These are phyloP conservation scores for Notoglanidium macrostoma DNA, from an alignment of 2,797 vertebrate species.

Conservation along the genomic window DNA sequence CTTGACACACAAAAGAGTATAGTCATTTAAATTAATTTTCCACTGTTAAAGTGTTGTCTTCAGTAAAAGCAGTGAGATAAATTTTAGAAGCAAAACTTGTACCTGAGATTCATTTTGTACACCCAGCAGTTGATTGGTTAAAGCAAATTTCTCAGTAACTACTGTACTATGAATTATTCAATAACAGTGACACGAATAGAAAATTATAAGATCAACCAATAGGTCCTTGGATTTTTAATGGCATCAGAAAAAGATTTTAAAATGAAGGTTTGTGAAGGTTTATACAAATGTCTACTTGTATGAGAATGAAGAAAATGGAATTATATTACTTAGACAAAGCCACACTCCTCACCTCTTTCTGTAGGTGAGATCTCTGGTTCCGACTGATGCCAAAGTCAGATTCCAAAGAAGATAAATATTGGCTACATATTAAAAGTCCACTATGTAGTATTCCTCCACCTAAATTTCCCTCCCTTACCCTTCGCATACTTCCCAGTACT, in stretches of 20 bases:
- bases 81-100: background rate
- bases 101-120: background rate
- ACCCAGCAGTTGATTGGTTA: background rate
- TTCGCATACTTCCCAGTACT: too few species aligned
- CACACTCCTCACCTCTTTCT: background rate
- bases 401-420: background rate
- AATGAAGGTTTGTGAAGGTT: too few species aligned
- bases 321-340: background rate
- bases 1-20: background rate
- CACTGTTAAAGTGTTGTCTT: background rate
- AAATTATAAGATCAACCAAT: background rate
- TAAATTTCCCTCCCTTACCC: too few species aligned
- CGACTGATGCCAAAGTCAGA: background rate
- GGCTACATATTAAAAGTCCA: background rate
- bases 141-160: background rate
- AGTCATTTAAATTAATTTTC: background rate
- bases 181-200: background rate
- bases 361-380: background rate
- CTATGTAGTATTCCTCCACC: too few species aligned
- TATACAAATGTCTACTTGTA: background rate
- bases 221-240: background rate
- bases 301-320: background rate
- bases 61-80: constrained; percentile 8
- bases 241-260: background rate
- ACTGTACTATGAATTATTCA: background rate